Conservation (phyloP, 2,797 vertebrate species). For the Tokudaia muenninki region DNA sequence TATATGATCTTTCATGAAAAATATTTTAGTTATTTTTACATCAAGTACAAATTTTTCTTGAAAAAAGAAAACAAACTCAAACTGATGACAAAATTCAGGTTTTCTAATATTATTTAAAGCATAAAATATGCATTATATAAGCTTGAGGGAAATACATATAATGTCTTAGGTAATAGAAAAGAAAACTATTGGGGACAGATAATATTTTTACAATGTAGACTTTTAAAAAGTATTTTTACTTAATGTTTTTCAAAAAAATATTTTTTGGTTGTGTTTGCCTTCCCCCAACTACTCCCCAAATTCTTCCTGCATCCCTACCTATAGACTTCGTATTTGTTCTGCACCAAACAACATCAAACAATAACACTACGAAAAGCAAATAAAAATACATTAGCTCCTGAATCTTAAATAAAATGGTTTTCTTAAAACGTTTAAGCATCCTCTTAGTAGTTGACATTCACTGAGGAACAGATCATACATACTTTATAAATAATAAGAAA, state of each 20-base stretch:
- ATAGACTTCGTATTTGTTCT: neutral
- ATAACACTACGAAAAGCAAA: neutral
- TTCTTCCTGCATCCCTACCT: neutral
- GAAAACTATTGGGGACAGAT: neutral
- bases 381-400: neutral
- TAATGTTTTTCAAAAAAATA: neutral
- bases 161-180: neutral
- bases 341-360: no score
- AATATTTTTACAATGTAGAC: neutral
- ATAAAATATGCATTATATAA: neutral
- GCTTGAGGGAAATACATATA: neutral
- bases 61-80: neutral
- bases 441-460: neutral
- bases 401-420: slow-evolving; percentile 30
- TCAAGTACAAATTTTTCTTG: neutral
- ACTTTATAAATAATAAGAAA: neutral
- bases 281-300: neutral
- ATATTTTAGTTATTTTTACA: neutral
- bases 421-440: neutral
- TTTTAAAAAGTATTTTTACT: neutral
- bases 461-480: neutral
- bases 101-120: neutral
- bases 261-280: neutral
- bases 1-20: slow-evolving; percentile 21
- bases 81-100: neutral